Percentiles rank a stretch among this genome's conserved stretches.
phyloP scores from a whole-genome alignment of 2,113 vertebrate species.

The Toxotes chatareus region DNA sequence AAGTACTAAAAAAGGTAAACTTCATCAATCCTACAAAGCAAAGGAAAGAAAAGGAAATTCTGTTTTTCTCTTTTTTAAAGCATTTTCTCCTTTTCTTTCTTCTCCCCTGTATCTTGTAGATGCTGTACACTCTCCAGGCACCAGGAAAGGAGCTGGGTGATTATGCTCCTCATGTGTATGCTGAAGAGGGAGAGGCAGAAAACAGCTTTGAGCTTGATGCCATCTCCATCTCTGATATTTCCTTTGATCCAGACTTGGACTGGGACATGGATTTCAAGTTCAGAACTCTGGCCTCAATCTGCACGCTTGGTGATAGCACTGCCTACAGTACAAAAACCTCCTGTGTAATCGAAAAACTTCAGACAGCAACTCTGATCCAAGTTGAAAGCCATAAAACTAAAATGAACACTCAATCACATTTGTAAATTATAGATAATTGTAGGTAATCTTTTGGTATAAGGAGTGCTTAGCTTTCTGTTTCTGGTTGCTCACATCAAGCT shows the following conservation, averaged over 20 bases:
- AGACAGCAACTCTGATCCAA: neutral
- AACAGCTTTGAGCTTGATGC: constrained; percentile 53
- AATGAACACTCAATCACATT: neutral
- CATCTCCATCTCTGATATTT: constrained; percentile 66
- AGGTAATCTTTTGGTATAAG: neutral
- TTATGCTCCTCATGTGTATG: constrained; percentile 67
- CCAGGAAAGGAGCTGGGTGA: constrained; percentile 47
- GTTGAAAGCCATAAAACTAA: neutral
- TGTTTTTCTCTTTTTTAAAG: neutral
- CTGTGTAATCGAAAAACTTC: neutral
- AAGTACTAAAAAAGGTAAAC: constrained; percentile 13
- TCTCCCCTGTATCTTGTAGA: constrained; percentile 31
- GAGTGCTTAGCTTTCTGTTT: neutral
- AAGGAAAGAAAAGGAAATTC: neutral
- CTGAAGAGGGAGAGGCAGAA: constrained; percentile 60
- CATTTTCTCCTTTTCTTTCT: neutral
- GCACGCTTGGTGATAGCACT: constrained; percentile 25
- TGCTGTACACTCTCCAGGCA: neutral
- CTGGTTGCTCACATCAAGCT: neutral
- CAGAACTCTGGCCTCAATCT: constrained; percentile 60
- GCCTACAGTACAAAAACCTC: neutral
- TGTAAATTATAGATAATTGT: neutral
- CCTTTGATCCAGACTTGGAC: constrained; percentile 64
- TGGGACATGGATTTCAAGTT: constrained; percentile 61
- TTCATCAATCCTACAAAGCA: neutral